Conservation (phyloP, 2,113 vertebrate genomes). For the Leptodactylus fuscus region DNA sequence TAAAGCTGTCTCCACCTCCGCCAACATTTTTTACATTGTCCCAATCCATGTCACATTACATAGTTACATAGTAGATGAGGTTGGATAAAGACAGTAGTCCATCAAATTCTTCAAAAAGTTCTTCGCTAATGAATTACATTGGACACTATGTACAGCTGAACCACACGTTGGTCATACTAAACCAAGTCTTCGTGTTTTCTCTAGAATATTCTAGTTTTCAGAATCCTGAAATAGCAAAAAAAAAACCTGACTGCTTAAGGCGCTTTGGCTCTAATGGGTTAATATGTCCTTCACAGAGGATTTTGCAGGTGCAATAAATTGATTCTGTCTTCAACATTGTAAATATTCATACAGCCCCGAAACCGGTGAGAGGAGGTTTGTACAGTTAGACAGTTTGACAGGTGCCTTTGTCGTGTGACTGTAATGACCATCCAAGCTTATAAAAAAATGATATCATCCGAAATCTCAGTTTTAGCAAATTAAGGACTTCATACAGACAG, state of each 20-base stretch:
- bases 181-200: not conserved
- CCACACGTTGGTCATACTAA: no score
- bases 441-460: slow-evolving; percentile 42
- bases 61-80: no score
- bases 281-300: slow-evolving; percentile 49
- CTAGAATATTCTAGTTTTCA: not conserved
- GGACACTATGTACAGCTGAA: no score
- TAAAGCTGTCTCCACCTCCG: no score
- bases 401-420: slow-evolving; percentile 39
- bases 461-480: slow-evolving; percentile 36
- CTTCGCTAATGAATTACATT: no score
- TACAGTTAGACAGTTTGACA: slow-evolving; percentile 48
- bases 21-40: no score
- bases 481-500: slow-evolving; percentile 18
- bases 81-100: no score
- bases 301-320: slow-evolving; percentile 46
- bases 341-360: slow-evolving; percentile 50
- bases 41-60: no score
- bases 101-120: no score
- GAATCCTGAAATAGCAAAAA: not conserved
- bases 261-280: not conserved
- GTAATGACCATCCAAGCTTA: slow-evolving; percentile 40
- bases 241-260: not conserved
- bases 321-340: slow-evolving; percentile 50
- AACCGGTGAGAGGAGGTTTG: slow-evolving; percentile 35